phyloP scores from a whole-genome alignment of 2,888 invertebrate genomes.

The Ennomos fuscantarius region DNA sequence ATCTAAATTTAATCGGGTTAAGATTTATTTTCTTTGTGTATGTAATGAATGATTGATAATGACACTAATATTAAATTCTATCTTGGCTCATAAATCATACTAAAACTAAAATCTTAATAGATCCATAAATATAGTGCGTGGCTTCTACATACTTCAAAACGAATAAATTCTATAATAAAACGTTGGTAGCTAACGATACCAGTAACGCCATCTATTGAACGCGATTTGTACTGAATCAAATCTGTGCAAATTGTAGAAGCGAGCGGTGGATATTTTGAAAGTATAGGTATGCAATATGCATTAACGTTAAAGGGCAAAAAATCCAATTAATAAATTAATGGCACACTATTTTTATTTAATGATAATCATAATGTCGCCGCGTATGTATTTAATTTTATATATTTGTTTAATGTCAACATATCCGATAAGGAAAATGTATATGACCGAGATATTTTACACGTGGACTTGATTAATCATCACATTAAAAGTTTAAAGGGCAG shows the following conservation, averaged over 20 bases:
- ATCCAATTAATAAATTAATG: conserved; percentile 38
- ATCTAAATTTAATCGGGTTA: conserved; percentile 27
- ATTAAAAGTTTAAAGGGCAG: conserved; percentile 61
- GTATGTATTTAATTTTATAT: conserved; percentile 42
- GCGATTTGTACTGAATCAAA: conserved; percentile 7
- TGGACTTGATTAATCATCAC: conserved; percentile 57
- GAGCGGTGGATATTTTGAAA: no score
- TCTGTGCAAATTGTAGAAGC: not conserved
- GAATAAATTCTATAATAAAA: conserved; percentile 6
- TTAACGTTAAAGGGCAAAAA: no score
- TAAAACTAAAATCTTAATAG: conserved; percentile 17
- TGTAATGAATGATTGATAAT: conserved; percentile 52
- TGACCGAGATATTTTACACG: conserved; percentile 48
- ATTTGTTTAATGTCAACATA: conserved; percentile 51
- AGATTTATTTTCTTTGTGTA: conserved; percentile 29
- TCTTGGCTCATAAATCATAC: conserved; percentile 62
- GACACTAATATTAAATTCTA: conserved; percentile 58
- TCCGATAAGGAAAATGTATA: conserved; percentile 46
- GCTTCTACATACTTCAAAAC: conserved; percentile 66
- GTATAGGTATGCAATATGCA: no score
- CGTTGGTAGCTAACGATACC: conserved; percentile 29
- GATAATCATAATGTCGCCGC: conserved; percentile 34
- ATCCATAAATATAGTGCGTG: conserved; percentile 45
- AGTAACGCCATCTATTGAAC: conserved; percentile 66
- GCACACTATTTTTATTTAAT: conserved; percentile 25